These are phyloP conservation scores for Cephalopholis sonnerati DNA, from an alignment of 2,113 vertebrate species.

Conservation along the genomic window DNA sequence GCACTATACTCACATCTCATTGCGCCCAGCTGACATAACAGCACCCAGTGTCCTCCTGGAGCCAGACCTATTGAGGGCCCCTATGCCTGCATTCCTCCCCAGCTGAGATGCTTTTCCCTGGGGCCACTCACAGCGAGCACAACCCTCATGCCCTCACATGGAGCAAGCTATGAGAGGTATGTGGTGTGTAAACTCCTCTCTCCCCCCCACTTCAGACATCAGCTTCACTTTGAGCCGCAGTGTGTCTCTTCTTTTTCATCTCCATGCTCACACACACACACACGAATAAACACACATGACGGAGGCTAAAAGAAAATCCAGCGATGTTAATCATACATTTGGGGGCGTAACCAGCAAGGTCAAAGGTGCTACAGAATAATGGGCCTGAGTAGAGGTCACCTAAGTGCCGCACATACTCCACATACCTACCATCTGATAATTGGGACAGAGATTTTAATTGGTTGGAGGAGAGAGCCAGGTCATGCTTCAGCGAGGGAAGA, in stretches of 20 bases:
- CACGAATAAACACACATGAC: constrained; percentile 2
- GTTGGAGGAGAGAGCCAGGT: constrained; percentile 18
- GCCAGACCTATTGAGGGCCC: constrained; percentile 48
- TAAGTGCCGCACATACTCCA: constrained; percentile 44
- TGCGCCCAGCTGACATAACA: constrained; percentile 71
- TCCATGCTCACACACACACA: constrained; percentile 10
- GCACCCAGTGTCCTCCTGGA: constrained; percentile 61
- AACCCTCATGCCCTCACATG: constrained; percentile 66
- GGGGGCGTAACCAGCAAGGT: constrained; percentile 41
- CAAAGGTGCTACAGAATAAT: constrained; percentile 59
- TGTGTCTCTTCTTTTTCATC: constrained; percentile 37
- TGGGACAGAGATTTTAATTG: constrained; percentile 58
- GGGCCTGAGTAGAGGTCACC: constrained; percentile 33
- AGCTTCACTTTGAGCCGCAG: constrained; percentile 29
- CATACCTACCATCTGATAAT: constrained; percentile 48
- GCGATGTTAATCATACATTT: constrained; percentile 57
- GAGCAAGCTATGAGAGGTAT: constrained; percentile 75
- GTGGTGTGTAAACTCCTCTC: constrained; percentile 54
- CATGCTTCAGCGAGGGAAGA: not conserved
- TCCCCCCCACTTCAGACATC: constrained; percentile 38
- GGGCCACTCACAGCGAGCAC: constrained; percentile 53
- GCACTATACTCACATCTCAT: constrained; percentile 31
- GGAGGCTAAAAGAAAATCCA: constrained; percentile 41
- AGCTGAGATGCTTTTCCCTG: constrained; percentile 68
- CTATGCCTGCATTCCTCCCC: constrained; percentile 74